phyloP scores from a whole-genome alignment of 2,113 vertebrate genomes.

The Lepus americanus region DNA sequence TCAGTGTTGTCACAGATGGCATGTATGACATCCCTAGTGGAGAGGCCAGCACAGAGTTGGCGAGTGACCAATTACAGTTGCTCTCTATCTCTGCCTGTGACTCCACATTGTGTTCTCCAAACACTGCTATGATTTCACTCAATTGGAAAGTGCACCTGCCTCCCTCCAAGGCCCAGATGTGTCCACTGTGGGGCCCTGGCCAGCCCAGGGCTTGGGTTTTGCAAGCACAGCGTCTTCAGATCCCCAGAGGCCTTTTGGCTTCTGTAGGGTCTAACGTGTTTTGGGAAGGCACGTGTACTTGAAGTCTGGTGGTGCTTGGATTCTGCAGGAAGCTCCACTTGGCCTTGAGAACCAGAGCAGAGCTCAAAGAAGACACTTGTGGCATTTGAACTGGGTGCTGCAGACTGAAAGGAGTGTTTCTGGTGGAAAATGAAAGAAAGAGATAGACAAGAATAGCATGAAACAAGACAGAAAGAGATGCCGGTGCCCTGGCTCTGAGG shows the following conservation, averaged over 20 bases:
- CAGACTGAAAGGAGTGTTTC: not conserved
- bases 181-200: too few relatives aligned
- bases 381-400: not conserved
- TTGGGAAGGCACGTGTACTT: slow-evolving; percentile 11
- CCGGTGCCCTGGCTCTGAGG: not conserved
- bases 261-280: not conserved
- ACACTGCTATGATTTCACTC: not conserved
- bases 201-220: not conserved
- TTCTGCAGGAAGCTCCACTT: not conserved
- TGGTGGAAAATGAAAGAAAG: not conserved
- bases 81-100: not conserved
- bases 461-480: not conserved
- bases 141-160: not conserved
- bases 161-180: not conserved
- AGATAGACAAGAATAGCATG: not conserved
- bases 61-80: not conserved
- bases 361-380: not conserved
- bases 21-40: not conserved
- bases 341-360: not conserved
- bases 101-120: not conserved
- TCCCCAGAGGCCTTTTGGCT: not conserved
- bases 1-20: fast-evolving
- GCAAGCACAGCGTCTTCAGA: not conserved
- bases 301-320: not conserved
- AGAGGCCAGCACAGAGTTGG: not conserved